Evolutionary conservation across 1,140 invertebrate species (phyloP).

Genomic region (Calycopis cecrops): DNA sequence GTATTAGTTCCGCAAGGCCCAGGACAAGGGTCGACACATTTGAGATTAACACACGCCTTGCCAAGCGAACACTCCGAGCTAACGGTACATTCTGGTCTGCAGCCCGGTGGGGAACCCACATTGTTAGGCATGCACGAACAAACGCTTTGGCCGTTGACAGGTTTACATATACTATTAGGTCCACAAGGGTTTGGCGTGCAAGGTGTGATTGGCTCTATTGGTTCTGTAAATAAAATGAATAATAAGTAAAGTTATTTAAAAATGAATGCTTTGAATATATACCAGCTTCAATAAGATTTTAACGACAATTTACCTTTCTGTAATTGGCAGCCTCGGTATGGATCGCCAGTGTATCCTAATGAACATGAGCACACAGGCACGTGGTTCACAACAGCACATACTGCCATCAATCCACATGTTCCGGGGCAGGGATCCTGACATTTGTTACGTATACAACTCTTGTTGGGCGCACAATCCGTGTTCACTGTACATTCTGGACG

Average conservation of each 20-base stretch:
- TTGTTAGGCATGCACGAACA: constrained; percentile 85
- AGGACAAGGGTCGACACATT: constrained; percentile 81
- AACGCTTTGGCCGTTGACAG: constrained; percentile 78
- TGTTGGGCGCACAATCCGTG: constrained; percentile 81
- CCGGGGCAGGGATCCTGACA: constrained; percentile 85
- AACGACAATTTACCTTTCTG: constrained; percentile 39
- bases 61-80: constrained; percentile 82
- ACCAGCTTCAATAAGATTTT: background rate
- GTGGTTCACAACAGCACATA: constrained; percentile 85
- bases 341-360: constrained; percentile 80
- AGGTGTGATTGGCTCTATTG: constrained; percentile 65
- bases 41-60: constrained; percentile 80
- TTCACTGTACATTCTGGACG: constrained; percentile 80
- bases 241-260: background rate
- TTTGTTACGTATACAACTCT: constrained; percentile 81
- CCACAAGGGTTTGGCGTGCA: constrained; percentile 83
- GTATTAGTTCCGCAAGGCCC: constrained; percentile 85
- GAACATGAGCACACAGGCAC: constrained; percentile 82
- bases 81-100: constrained; percentile 82
- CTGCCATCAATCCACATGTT: constrained; percentile 81
- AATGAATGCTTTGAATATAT: background rate
- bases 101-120: constrained; percentile 83
- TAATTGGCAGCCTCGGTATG: constrained; percentile 75
- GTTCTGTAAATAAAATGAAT: constrained; percentile 27
- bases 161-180: constrained; percentile 82